Evolutionary conservation across 2,113 vertebrate species (phyloP).

Genomic region (Aythya baeri): DNA sequence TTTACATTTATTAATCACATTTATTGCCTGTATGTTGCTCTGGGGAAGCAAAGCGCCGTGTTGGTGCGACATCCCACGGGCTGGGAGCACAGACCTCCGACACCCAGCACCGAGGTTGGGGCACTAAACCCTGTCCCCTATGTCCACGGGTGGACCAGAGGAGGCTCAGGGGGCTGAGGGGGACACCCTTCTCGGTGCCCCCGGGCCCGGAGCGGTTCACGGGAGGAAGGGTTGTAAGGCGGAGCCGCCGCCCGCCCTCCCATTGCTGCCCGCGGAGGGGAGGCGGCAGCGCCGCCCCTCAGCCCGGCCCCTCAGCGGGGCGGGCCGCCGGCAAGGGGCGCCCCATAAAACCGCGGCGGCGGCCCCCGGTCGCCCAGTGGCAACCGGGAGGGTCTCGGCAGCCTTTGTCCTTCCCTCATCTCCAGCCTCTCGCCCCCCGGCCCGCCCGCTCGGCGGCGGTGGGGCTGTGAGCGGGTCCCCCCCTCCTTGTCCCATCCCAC

Average conservation of each 20-base stretch:
- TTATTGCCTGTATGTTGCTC: background rate
- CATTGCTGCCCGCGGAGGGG: background rate
- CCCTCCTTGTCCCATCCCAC: background rate
- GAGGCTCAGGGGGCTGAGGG: no score
- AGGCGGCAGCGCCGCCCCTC: background rate
- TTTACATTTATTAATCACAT: background rate
- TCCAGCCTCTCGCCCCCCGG: no score
- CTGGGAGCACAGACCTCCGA: background rate
- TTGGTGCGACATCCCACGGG: background rate
- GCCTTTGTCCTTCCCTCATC: no score
- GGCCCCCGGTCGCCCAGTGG: rapidly evolving
- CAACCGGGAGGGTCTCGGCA: no score
- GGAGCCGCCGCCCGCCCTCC: background rate
- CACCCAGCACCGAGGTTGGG: no score
- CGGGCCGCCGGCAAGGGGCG: background rate
- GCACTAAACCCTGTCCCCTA: no score
- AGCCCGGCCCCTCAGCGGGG: background rate
- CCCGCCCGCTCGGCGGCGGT: background rate
- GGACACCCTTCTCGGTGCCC: rapidly evolving
- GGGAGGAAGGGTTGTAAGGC: conserved; percentile 22
- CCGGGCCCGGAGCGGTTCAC: background rate
- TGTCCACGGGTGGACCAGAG: no score
- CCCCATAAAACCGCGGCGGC: background rate
- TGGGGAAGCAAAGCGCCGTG: background rate
- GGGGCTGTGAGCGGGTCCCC: background rate